A percentile compares a stretch with the other conserved stretches of the same genome.
Evolutionary conservation across 2,113 vertebrate genomes (phyloP).

Genomic region (Dunckerocampus dactyliophorus): DNA sequence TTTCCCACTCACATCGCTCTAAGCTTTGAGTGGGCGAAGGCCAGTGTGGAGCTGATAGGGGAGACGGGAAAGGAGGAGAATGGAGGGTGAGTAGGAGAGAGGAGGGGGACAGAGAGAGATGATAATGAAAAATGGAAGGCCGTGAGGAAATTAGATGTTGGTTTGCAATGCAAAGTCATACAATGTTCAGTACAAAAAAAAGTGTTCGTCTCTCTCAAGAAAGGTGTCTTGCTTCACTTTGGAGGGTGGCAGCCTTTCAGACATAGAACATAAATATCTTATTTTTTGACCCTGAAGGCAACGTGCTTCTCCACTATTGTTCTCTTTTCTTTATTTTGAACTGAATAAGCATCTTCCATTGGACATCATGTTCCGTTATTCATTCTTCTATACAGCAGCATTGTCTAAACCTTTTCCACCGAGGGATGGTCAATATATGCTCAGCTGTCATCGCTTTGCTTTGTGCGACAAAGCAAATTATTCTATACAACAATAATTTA

Average conservation of each 20-base stretch:
- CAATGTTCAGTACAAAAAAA: conserved; percentile 34
- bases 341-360: background rate
- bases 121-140: conserved; percentile 69
- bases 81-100: conserved; percentile 64
- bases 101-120: conserved; percentile 56
- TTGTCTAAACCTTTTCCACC: too few species aligned
- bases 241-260: conserved; percentile 42
- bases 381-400: background rate
- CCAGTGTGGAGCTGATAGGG: conserved; percentile 71
- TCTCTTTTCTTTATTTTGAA: background rate
- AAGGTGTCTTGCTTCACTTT: conserved; percentile 26
- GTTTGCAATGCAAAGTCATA: conserved; percentile 52
- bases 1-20: conserved; percentile 71
- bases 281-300: conserved; percentile 43
- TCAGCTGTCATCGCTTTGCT: too few species aligned
- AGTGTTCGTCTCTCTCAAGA: background rate
- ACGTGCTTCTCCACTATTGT: conserved; percentile 36
- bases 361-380: background rate
- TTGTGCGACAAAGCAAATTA: too few species aligned
- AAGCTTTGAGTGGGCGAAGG: conserved; percentile 76
- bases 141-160: conserved; percentile 64
- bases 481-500: too few species aligned
- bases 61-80: conserved; percentile 60
- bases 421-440: too few species aligned
- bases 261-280: conserved; percentile 41